phyloP scores from a whole-genome alignment of 2,888 invertebrate genomes.

The Tenthredo distinguenda region DNA sequence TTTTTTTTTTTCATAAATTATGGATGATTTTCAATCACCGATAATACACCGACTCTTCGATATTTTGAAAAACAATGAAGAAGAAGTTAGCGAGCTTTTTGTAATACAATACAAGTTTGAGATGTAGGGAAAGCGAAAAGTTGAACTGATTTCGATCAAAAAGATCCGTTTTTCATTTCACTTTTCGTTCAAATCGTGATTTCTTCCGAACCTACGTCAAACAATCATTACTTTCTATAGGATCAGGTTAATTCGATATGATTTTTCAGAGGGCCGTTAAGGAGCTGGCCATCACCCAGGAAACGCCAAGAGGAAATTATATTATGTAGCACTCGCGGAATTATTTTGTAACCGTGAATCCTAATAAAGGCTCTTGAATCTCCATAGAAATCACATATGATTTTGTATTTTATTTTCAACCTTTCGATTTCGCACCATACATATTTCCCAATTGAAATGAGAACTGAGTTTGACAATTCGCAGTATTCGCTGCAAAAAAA shows the following conservation, averaged over 20 bases:
- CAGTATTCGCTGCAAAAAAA: too few relatives aligned
- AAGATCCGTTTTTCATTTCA: background rate
- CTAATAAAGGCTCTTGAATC: background rate
- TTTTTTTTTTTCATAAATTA: too few relatives aligned
- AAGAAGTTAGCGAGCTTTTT: too few relatives aligned
- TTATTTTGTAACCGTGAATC: background rate
- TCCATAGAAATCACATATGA: background rate
- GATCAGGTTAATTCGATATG: background rate
- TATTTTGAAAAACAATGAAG: too few relatives aligned
- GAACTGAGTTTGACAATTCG: background rate
- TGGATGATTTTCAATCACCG: too few relatives aligned
- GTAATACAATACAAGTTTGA: background rate
- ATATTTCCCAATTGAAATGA: background rate
- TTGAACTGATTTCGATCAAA: background rate
- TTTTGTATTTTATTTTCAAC: background rate
- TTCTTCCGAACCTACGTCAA: background rate
- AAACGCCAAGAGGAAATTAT: background rate
- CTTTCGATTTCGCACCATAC: background rate
- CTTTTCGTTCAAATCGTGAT: background rate
- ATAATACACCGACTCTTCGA: too few relatives aligned
- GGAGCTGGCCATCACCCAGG: background rate
- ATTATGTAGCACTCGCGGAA: background rate
- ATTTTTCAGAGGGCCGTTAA: background rate
- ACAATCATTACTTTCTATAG: background rate
- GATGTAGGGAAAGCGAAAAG: background rate